phyloP scores from a whole-genome alignment of 2,797 vertebrate genomes.

The Danio albolineatus region DNA sequence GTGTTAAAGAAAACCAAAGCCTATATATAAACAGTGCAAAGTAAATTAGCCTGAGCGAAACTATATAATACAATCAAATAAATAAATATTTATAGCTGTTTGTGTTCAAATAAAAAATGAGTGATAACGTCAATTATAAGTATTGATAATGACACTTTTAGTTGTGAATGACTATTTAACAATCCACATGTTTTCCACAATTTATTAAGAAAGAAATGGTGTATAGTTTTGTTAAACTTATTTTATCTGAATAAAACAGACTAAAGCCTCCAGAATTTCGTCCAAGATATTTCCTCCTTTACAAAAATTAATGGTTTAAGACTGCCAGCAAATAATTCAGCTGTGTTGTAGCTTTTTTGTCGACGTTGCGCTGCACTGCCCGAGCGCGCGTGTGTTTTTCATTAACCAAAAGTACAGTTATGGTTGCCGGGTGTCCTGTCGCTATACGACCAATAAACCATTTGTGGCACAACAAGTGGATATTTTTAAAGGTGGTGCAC shows the following conservation, averaged over 20 bases:
- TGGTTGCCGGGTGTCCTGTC: conserved; percentile 66
- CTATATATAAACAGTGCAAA: conserved; percentile 12
- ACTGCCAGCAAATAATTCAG: conserved; percentile 26
- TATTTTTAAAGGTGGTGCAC: conserved; percentile 59
- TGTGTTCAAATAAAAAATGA: neutral
- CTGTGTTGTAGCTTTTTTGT: conserved; percentile 24
- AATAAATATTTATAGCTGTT: neutral
- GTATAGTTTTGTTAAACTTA: neutral
- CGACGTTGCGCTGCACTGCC: conserved; percentile 20
- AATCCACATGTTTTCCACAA: neutral
- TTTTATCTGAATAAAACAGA: conserved; percentile 30
- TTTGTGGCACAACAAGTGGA: conserved; percentile 62
- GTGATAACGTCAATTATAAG: neutral
- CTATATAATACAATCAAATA: conserved; percentile 13
- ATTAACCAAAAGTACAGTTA: conserved; percentile 60
- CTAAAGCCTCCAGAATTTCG: conserved; percentile 24
- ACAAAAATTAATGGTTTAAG: conserved; percentile 34
- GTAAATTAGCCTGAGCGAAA: conserved; percentile 9
- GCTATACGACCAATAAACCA: conserved; percentile 71
- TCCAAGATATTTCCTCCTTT: conserved; percentile 2
- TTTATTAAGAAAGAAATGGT: neutral
- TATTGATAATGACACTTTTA: neutral
- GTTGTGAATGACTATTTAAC: neutral
- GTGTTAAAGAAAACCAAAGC: conserved; percentile 24
- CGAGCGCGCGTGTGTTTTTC: conserved; percentile 55